Evolutionary conservation across 2,888 invertebrate genomes (phyloP).

Genomic region (Polydrusus cervinus): DNA sequence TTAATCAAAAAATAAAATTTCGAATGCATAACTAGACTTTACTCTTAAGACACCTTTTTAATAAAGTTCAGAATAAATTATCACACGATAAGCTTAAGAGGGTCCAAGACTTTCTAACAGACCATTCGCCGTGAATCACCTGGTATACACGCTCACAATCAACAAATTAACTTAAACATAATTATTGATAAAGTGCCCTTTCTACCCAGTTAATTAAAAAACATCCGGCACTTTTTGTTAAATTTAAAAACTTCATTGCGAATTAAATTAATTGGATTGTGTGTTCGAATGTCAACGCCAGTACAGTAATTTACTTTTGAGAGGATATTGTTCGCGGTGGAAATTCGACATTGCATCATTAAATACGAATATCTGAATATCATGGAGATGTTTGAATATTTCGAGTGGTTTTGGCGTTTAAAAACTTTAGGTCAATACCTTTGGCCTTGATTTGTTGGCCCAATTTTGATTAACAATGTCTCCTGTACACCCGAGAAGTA

Average conservation of each 20-base stretch:
- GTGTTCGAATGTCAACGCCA: conserved; percentile 49
- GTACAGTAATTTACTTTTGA: conserved; percentile 44
- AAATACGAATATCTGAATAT: conserved; percentile 34
- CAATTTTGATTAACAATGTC: neutral
- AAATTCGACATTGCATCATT: conserved; percentile 51
- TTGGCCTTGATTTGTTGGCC: conserved; percentile 4
- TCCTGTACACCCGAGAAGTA: too few relatives aligned
- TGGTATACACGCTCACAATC: neutral
- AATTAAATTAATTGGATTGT: conserved; percentile 53
- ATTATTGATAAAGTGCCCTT: conserved; percentile 25
- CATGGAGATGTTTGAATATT: conserved; percentile 39
- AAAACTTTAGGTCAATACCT: conserved; percentile 20
- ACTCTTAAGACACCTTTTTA: too few relatives aligned
- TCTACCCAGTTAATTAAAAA: conserved; percentile 44
- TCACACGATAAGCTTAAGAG: too few relatives aligned
- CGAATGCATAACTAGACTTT: too few relatives aligned
- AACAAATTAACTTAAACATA: conserved; percentile 21
- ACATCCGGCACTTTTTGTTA: conserved; percentile 41
- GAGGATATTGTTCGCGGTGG: conserved; percentile 43
- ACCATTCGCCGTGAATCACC: neutral
- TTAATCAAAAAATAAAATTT: too few relatives aligned
- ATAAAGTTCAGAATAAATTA: neutral
- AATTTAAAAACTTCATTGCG: conserved; percentile 51
- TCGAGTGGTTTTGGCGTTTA: conserved; percentile 34
- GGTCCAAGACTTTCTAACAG: too few relatives aligned